Evolutionary conservation across 1,140 invertebrate species (phyloP), one percentile per base, ranked within the genome.

Genomic region (Pemphigus obesinymphae): DNA sequence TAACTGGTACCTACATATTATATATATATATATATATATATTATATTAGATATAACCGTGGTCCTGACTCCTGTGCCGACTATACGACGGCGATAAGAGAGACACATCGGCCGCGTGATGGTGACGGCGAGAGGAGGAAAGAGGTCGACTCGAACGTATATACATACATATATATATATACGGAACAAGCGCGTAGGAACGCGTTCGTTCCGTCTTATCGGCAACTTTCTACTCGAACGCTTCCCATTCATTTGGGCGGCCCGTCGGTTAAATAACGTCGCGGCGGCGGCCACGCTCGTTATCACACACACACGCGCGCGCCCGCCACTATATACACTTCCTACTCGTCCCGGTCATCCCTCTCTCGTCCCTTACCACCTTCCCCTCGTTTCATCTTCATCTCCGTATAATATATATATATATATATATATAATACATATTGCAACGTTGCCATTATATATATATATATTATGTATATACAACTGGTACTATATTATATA

Each of bases 211-310:
- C 73, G 76, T 80, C 76, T 80, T 80, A 80, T 80, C 76, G 55
- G 76, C 76, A 80, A 80, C 76, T 80, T 80, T 80, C 76, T 80
- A 63, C 76, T 80, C 37, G 53, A 80, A 80, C 76, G 76, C 53
- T 80, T 58, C 76, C 53, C 76, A 63, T 80, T 80, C 55, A 80
- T 80, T 61, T 43, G 55, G 37, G 37, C 76, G 76, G 37, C 73
- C 50, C 53, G n/a, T 76, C 73, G 48, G 50, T 37, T 80, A 80
- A 80, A 80, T 43, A 40, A 63, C 37, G 37, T 40, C 50, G 55
- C 55, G 75, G 75, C 73, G 73, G 73, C 75, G 55, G 53, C 53
- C 76, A 40, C 76, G 76, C 50, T 80, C 76, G 76, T 80, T 80
- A 80, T 80, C 76, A 80, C 37, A 43, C 75, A 26, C 75, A 78